Evolutionary conservation across 2,113 vertebrate species (phyloP), one percentile per base, ranked within the genome.

Genomic region (Callospermophilus lateralis): DNA sequence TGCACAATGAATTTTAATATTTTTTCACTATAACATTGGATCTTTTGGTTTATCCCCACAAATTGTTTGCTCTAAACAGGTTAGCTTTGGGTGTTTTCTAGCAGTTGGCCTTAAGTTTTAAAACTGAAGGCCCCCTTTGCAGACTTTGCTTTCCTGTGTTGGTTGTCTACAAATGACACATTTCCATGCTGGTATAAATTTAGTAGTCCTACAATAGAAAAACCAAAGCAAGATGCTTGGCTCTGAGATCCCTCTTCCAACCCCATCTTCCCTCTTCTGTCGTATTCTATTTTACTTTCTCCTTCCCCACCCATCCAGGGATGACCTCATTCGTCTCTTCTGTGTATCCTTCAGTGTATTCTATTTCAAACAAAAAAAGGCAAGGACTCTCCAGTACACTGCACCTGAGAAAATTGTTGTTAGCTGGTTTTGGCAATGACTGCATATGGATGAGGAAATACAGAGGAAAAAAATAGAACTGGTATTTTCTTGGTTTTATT

Each of bases 1-100:
- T 95, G 84, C 94, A 34, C 93, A 84, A 51, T 67, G 79, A 97
- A 97, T 73, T 74, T 97, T 84, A 68, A n/a, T 37, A 37, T 92
- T 98, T 97, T 97, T 94, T 95, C 63, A 51, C 89, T 85, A 51
- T 76, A 91, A 89, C 45, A 28, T 0, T 8, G 1, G 39, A 70
- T 37, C 72, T 91, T 84, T 86, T 26, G 6, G 4, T 12, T 61
- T 51, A 91, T 34, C 28, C 84, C 37, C 53, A 28, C 81, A 93
- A 92, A 26, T 51, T 63, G 81, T 93, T 80, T 45, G 37, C 34
- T 32, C 15, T 91, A 72, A 67, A 51, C 11, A 97, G 63, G 67
- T 37, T 77, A 88, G 70, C 61, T 91, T 58, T 72, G 4, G 39
- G 28, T 67, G 58, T n/a, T 93, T 88, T 77, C 42, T 48, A 65